These are phyloP conservation scores for Mellivora capensis DNA, from an alignment of 2,113 vertebrate genomes.

Conservation along the genomic window DNA sequence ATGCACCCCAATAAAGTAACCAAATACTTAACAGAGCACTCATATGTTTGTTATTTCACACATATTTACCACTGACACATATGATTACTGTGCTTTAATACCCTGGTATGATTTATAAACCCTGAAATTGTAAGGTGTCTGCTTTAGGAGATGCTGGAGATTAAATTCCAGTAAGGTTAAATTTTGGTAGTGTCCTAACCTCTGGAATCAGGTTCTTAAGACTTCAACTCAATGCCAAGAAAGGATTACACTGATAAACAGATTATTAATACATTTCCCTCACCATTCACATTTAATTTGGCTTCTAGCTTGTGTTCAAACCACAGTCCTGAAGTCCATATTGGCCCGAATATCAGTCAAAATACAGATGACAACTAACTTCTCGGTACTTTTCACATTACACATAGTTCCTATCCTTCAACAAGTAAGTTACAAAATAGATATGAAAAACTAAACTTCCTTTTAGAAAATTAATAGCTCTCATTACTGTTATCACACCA, in stretches of 20 bases:
- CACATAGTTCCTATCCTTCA: neutral
- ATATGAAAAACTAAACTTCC: neutral
- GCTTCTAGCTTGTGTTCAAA: conserved; percentile 45
- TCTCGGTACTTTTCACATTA: conserved; percentile 3
- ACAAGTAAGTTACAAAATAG: neutral
- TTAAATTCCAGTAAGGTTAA: conserved; percentile 56
- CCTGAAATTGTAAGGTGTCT: conserved; percentile 62
- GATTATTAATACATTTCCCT: conserved; percentile 55
- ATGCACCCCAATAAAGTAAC: conserved; percentile 79
- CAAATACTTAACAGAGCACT: conserved; percentile 69
- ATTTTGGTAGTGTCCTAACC: conserved; percentile 56
- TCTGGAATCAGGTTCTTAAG: conserved; percentile 15
- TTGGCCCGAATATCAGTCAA: conserved; percentile 72
- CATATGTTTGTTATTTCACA: conserved; percentile 78
- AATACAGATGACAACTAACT: neutral
- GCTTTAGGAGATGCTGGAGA: conserved; percentile 45
- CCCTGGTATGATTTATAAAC: conserved; percentile 76
- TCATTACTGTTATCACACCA: conserved; percentile 4
- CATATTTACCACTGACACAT: conserved; percentile 72
- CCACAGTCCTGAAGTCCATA: conserved; percentile 48
- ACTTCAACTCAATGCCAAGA: conserved; percentile 57
- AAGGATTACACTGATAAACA: conserved; percentile 63
- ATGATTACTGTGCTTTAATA: conserved; percentile 72
- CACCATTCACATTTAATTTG: conserved; percentile 49
- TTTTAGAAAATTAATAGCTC: neutral